phyloP scores from a whole-genome alignment of 2,113 vertebrate genomes.

The Atlantisia rogersi region DNA sequence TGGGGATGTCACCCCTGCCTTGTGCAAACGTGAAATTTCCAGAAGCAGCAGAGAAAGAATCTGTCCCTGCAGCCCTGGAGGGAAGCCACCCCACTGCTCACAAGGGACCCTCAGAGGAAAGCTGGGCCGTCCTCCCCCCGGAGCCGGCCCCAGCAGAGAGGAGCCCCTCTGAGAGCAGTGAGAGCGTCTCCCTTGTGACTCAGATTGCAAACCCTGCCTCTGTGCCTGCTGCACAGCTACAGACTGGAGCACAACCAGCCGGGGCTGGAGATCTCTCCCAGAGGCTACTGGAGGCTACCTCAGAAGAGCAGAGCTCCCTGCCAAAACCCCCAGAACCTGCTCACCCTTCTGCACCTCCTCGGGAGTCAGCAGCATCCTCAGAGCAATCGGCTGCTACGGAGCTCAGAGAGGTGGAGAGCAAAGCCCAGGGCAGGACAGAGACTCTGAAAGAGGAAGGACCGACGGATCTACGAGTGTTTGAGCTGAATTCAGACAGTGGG shows the following conservation, averaged over 20 bases:
- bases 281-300: constrained; percentile 66
- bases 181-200: constrained; percentile 89
- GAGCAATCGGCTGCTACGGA: neutral
- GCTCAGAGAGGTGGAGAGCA: constrained; percentile 48
- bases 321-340: constrained; percentile 51
- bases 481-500: constrained; percentile 96
- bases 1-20: constrained; percentile 77
- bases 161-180: constrained; percentile 90
- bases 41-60: constrained; percentile 65
- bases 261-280: constrained; percentile 54
- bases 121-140: constrained; percentile 21
- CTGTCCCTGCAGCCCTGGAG: neutral
- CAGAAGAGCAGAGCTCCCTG: constrained; percentile 62
- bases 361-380: neutral
- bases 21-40: constrained; percentile 67
- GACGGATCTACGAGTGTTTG: constrained; percentile 92
- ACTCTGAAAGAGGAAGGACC: constrained; percentile 84
- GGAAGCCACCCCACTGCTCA: neutral
- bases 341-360: constrained; percentile 2
- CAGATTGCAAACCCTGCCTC: constrained; percentile 81
- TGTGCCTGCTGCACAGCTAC: constrained; percentile 40
- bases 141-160: constrained; percentile 49
- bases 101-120: constrained; percentile 39
- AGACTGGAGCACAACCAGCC: neutral
- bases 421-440: constrained; percentile 74